These are phyloP conservation scores for Erythrocercus mccallii DNA, from an alignment of 2,113 vertebrate genomes.

Conservation along the genomic window DNA sequence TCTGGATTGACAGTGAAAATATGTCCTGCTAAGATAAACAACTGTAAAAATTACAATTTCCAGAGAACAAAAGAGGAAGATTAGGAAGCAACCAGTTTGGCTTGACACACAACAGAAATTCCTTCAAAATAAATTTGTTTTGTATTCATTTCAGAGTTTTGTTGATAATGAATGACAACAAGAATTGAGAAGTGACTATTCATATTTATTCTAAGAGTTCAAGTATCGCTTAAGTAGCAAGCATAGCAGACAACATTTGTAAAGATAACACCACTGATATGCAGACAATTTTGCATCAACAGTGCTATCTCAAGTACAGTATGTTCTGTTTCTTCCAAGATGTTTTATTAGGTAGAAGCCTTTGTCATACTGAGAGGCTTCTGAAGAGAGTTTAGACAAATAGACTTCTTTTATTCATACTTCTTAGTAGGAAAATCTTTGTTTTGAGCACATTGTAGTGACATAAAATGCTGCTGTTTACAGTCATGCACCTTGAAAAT, in stretches of 20 bases:
- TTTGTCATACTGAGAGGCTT: slow-evolving; percentile 11
- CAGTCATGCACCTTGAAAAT: background rate
- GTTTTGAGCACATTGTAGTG: background rate
- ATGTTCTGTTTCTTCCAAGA: background rate
- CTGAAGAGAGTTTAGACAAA: slow-evolving; percentile 32
- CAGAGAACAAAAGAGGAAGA: background rate
- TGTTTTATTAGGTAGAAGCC: background rate
- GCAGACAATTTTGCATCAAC: background rate
- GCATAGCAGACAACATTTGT: background rate
- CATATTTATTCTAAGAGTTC: slow-evolving; percentile 5
- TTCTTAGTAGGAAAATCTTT: slow-evolving; percentile 5
- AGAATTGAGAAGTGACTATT: slow-evolving; percentile 15
- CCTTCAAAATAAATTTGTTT: slow-evolving; percentile 1
- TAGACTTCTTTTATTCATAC: background rate
- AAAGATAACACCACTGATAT: background rate
- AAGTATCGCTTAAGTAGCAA: background rate
- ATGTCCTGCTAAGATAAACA: background rate
- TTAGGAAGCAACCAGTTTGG: background rate
- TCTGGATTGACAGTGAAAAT: background rate
- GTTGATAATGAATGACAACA: background rate
- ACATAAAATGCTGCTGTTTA: slow-evolving; percentile 22
- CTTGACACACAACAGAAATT: background rate
- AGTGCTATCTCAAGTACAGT: background rate
- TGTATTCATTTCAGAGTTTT: background rate
- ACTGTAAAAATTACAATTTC: background rate